Evolutionary conservation across 1,140 invertebrate genomes (phyloP).

Genomic region (Pseudomyrmex concolor): DNA sequence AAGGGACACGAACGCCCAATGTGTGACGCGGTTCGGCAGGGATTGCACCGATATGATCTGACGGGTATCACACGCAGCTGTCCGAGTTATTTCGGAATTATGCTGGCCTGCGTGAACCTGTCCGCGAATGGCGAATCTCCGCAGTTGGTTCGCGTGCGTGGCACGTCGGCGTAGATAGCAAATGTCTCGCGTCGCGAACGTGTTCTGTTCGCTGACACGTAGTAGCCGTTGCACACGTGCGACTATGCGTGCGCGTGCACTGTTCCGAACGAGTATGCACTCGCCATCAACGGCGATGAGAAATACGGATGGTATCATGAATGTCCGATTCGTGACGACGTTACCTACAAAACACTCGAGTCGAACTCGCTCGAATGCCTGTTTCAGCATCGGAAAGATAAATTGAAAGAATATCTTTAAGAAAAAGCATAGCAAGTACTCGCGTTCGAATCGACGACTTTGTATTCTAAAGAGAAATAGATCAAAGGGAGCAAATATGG

Average conservation of each 20-base stretch:
- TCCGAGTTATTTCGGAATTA: slow-evolving; percentile 73
- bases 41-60: slow-evolving; percentile 71
- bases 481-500: not conserved
- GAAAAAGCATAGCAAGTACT: not conserved
- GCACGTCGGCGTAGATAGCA: slow-evolving; percentile 66
- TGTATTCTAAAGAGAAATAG: not conserved
- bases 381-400: not conserved
- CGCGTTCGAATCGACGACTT: not conserved
- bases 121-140: slow-evolving; percentile 69
- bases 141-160: slow-evolving; percentile 64
- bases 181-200: slow-evolving; percentile 67
- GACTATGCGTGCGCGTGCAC: slow-evolving; percentile 31
- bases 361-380: not conserved
- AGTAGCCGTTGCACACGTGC: slow-evolving; percentile 38
- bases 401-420: not conserved
- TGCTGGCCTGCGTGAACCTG: slow-evolving; percentile 72
- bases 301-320: slow-evolving; percentile 69
- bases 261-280: slow-evolving; percentile 28
- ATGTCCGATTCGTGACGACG: slow-evolving; percentile 62
- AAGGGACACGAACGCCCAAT: slow-evolving; percentile 53
- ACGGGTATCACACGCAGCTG: slow-evolving; percentile 71
- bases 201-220: slow-evolving; percentile 56
- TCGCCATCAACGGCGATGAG: slow-evolving; percentile 55
- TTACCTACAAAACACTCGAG: slow-evolving; percentile 22
- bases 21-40: not conserved